These are phyloP conservation scores for Labrus mixtus DNA, from an alignment of 2,113 vertebrate genomes.

Conservation along the genomic window DNA sequence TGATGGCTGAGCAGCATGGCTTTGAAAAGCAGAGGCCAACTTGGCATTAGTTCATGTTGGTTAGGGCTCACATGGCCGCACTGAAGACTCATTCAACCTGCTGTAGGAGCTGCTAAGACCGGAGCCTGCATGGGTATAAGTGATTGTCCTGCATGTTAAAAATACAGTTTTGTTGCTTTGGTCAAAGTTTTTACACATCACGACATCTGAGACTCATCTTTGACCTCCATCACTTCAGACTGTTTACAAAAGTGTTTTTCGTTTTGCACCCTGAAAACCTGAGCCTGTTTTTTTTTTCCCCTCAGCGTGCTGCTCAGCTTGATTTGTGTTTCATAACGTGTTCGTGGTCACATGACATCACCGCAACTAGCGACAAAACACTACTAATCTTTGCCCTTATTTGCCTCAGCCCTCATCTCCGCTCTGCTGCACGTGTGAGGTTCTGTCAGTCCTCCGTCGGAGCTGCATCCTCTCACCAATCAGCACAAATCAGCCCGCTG, in stretches of 20 bases:
- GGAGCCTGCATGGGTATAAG: background rate
- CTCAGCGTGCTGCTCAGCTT: too few species aligned
- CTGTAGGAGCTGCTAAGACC: constrained; percentile 1
- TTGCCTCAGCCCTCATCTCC: background rate
- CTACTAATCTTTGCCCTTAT: constrained; percentile 6
- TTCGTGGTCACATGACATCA: background rate
- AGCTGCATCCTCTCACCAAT: constrained; percentile 2
- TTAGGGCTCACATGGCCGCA: constrained; percentile 40
- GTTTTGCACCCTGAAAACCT: background rate
- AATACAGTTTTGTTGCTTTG: too few species aligned
- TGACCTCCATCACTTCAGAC: background rate
- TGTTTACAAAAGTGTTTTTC: background rate
- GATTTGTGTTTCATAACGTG: background rate
- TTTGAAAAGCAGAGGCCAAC: constrained; percentile 4
- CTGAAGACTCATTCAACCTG: constrained; percentile 1
- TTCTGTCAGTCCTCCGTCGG: background rate
- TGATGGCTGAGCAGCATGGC: constrained; percentile 23
- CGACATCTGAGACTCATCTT: background rate
- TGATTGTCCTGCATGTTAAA: too few species aligned
- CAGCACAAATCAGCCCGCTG: background rate
- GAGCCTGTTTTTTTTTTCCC: background rate
- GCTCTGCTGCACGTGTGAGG: background rate
- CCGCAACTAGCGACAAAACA: background rate
- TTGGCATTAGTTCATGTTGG: constrained; percentile 31
- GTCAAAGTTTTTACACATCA: background rate